A percentile compares a stretch with the other conserved stretches of the same genome.
phyloP scores from a whole-genome alignment of 64 coral and sea anemone genomes.

The Anthopleura sola region DNA sequence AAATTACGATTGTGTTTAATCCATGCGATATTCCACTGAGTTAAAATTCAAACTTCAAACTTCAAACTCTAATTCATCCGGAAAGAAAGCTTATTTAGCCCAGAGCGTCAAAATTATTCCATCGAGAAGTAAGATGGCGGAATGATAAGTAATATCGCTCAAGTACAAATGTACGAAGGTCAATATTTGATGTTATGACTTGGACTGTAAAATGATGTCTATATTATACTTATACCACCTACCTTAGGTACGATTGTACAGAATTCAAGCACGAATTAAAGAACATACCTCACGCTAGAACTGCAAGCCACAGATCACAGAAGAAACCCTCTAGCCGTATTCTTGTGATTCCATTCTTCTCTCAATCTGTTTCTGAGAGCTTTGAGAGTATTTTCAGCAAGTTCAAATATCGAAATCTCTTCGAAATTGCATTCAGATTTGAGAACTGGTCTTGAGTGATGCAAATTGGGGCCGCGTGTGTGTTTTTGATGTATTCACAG shows the following conservation, averaged over 20 bases:
- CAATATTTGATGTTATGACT: not conserved
- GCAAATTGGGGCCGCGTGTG: not conserved
- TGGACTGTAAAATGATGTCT: not conserved
- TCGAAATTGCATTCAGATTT: not conserved
- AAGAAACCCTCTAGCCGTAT: not conserved
- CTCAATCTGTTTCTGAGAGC: not conserved
- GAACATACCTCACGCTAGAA: not conserved
- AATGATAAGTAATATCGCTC: not conserved
- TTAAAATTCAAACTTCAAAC: not conserved
- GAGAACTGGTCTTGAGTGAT: not conserved
- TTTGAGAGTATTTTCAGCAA: not conserved
- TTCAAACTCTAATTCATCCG: not conserved
- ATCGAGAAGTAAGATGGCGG: not conserved
- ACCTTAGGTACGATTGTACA: not conserved
- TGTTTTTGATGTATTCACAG: not conserved
- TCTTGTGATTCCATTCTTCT: not conserved
- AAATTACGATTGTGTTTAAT: not conserved
- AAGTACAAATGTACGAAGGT: not conserved
- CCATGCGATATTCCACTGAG: not conserved
- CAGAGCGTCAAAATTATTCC: not conserved
- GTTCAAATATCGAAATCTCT: not conserved
- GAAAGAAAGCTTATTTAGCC: not conserved
- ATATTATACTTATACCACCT: not conserved
- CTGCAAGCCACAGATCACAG: not conserved
- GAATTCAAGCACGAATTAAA: too few species aligned